A percentile compares a stretch with the other conserved stretches of the same genome.
phyloP scores from a whole-genome alignment of 2,113 vertebrate species.

The Pygoscelis adeliae region DNA sequence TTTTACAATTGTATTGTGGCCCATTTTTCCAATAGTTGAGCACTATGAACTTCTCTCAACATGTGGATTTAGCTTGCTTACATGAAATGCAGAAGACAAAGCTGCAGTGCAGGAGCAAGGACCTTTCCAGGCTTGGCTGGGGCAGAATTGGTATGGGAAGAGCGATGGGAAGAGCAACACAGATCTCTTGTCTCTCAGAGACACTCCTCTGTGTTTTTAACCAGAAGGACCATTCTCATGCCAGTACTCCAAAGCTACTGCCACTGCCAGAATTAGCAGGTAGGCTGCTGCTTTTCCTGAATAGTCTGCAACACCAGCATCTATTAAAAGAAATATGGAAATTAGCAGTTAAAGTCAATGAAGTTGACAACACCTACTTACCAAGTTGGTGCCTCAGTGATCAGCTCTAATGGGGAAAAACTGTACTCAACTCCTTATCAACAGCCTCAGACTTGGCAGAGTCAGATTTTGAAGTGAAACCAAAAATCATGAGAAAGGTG shows the following conservation, averaged over 20 bases:
- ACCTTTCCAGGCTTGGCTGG: neutral
- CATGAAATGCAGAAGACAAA: neutral
- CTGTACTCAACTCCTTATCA: neutral
- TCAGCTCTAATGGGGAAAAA: slow-evolving; percentile 39
- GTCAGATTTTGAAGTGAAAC: slow-evolving; percentile 33
- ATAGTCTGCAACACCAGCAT: neutral
- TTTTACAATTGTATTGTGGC: neutral
- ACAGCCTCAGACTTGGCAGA: slow-evolving; percentile 19
- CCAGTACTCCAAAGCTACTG: neutral
- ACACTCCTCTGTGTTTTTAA: neutral
- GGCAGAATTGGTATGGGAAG: neutral
- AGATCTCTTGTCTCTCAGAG: neutral
- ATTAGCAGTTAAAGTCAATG: slow-evolving; percentile 43
- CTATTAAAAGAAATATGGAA: slow-evolving; percentile 36
- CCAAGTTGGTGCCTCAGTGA: slow-evolving; percentile 26
- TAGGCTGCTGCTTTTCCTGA: neutral
- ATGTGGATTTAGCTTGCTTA: neutral
- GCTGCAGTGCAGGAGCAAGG: neutral
- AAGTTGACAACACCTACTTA: slow-evolving; percentile 14
- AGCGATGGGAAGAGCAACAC: neutral
- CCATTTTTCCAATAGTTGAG: neutral
- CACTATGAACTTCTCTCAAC: neutral
- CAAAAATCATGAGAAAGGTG: slow-evolving; percentile 25
- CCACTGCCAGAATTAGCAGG: neutral
- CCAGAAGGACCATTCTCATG: neutral